phyloP scores from a whole-genome alignment of 2,113 vertebrate species.

The Indicator maculatus region DNA sequence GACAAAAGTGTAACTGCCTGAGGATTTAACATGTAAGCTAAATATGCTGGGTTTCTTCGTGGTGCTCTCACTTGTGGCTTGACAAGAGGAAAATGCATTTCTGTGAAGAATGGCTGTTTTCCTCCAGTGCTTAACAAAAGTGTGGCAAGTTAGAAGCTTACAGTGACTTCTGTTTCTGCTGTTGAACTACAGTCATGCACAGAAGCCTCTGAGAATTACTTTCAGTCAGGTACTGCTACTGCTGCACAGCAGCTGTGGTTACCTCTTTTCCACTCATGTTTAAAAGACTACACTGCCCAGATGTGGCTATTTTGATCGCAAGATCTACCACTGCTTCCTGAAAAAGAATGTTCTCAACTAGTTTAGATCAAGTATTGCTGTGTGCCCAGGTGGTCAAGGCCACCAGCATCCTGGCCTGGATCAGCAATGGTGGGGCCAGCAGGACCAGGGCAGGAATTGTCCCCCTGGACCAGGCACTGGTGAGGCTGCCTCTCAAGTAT shows the following conservation, averaged over 20 bases:
- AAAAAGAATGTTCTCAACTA: background rate
- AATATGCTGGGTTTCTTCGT: conserved; percentile 17
- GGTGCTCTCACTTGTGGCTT: conserved; percentile 2
- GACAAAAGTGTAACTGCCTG: background rate
- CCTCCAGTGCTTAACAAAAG: conserved; percentile 53
- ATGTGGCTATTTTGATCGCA: background rate
- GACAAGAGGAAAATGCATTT: conserved; percentile 9
- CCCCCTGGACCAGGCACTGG: too few species aligned
- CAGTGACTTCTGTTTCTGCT: background rate
- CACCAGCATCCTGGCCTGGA: too few species aligned
- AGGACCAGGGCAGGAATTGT: too few species aligned
- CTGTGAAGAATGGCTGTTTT: conserved; percentile 38
- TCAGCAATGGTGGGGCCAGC: too few species aligned
- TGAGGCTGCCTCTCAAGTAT: too few species aligned
- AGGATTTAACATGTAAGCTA: conserved; percentile 28
- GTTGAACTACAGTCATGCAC: background rate
- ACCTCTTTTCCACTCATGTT: background rate
- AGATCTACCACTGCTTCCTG: background rate
- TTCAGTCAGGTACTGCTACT: background rate
- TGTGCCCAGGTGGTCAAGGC: too few species aligned
- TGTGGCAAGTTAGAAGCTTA: background rate
- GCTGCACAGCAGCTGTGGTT: background rate
- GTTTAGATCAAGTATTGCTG: background rate
- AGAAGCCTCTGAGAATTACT: background rate
- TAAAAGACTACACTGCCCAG: background rate